phyloP scores from a whole-genome alignment of 1,140 invertebrate genomes.

The Lepidurus apus region DNA sequence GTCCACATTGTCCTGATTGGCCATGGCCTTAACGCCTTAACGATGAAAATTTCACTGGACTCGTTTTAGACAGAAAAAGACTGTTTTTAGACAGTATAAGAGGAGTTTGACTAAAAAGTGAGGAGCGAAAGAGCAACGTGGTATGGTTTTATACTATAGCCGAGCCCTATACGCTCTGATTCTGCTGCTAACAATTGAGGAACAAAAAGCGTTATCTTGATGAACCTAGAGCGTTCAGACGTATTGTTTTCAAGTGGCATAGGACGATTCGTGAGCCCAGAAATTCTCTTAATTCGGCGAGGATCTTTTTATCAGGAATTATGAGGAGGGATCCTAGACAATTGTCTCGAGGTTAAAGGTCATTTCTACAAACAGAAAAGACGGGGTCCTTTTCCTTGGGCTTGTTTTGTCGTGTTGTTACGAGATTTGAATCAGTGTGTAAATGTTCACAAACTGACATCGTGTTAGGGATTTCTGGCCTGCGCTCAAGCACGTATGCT shows the following conservation, averaged over 20 bases:
- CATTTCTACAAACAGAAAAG: background rate
- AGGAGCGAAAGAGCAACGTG: background rate
- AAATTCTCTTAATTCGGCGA: background rate
- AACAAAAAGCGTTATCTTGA: background rate
- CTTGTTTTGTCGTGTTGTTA: background rate
- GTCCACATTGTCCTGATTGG: background rate
- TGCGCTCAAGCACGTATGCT: too few species aligned
- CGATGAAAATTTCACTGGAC: background rate
- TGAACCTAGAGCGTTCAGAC: background rate
- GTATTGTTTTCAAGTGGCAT: slow-evolving; percentile 4
- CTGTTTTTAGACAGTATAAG: background rate
- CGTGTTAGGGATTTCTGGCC: too few species aligned
- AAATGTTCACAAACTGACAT: too few species aligned
- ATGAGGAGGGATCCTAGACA: background rate
- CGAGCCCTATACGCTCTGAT: background rate
- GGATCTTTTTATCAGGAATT: background rate
- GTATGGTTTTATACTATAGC: background rate
- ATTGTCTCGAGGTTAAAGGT: background rate
- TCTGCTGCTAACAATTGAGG: background rate
- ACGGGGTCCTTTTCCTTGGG: background rate
- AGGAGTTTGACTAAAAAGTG: background rate
- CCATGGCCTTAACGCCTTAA: background rate
- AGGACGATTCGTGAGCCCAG: background rate
- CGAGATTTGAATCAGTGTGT: too few species aligned
- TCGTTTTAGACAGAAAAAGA: background rate